These are phyloP conservation scores for Neodiprion lecontei DNA, from an alignment of 1,140 invertebrate species.

Conservation along the genomic window DNA sequence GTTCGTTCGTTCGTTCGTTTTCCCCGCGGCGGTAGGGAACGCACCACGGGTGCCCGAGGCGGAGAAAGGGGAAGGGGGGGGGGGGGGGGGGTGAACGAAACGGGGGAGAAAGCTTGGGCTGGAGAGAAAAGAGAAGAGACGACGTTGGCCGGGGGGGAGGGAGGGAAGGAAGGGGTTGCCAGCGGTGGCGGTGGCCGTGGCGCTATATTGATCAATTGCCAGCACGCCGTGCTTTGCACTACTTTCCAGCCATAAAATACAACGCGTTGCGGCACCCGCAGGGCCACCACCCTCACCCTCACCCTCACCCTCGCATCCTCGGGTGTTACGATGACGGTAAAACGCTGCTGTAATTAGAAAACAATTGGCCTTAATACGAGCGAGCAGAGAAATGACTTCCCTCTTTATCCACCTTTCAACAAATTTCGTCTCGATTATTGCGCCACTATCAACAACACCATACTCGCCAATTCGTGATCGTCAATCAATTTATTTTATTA, in stretches of 20 bases:
- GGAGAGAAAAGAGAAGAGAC: not conserved
- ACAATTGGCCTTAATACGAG: not conserved
- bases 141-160: conserved; percentile 29
- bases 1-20: conserved; percentile 50
- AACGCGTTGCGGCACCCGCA: conserved; percentile 32
- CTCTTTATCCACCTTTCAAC: no score
- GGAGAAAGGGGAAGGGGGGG: conserved; percentile 32
- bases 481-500: no score
- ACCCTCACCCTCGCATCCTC: conserved; percentile 22
- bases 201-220: conserved; percentile 64
- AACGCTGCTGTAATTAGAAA: conserved; percentile 2
- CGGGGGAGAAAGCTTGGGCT: not conserved
- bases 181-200: conserved; percentile 50
- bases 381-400: no score
- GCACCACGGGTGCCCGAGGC: not conserved
- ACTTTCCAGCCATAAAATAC: conserved; percentile 57
- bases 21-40: not conserved
- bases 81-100: conserved; percentile 38
- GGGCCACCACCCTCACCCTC: conserved; percentile 38
- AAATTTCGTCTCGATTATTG: no score
- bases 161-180: conserved; percentile 39
- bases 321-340: conserved; percentile 9
- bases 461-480: no score
- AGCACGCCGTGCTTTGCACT: conserved; percentile 57
- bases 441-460: no score